phyloP scores from a whole-genome alignment of 2,888 invertebrate species.

The Drosophila austrosaltans region DNA sequence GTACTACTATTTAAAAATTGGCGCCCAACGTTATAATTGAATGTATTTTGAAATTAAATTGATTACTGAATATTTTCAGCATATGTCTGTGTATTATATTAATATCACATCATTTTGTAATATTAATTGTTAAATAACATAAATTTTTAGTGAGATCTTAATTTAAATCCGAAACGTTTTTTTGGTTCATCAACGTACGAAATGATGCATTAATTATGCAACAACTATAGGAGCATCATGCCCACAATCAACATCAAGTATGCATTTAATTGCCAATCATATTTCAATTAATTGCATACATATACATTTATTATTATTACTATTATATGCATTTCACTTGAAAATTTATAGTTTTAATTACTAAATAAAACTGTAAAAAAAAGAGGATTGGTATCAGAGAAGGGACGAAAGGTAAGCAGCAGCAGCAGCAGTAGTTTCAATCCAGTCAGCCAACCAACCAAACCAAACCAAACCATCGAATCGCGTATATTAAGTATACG shows the following conservation, averaged over 20 bases:
- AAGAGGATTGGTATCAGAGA: not conserved
- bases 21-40: not conserved
- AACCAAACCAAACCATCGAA: conserved; percentile 24
- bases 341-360: conserved; percentile 70
- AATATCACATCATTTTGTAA: conserved; percentile 13
- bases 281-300: conserved; percentile 78
- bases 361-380: conserved; percentile 24
- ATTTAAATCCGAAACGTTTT: conserved; percentile 15
- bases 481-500: conserved; percentile 70
- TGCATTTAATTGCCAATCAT: conserved; percentile 76
- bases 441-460: not conserved
- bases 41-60: not conserved
- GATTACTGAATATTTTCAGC: not conserved
- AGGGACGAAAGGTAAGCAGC: conserved; percentile 5
- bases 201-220: conserved; percentile 59
- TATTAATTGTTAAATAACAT: conserved; percentile 17
- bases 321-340: conserved; percentile 57
- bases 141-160: conserved; percentile 23
- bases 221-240: conserved; percentile 61
- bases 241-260: conserved; percentile 57
- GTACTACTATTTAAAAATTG: no score
- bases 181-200: no score
- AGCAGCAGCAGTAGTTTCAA: not conserved
- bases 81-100: not conserved
- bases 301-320: conserved; percentile 51